A percentile compares a stretch with the other conserved stretches of the same genome.
phyloP scores from a whole-genome alignment of 2,888 invertebrate species.

The Agrochola lychnidis region DNA sequence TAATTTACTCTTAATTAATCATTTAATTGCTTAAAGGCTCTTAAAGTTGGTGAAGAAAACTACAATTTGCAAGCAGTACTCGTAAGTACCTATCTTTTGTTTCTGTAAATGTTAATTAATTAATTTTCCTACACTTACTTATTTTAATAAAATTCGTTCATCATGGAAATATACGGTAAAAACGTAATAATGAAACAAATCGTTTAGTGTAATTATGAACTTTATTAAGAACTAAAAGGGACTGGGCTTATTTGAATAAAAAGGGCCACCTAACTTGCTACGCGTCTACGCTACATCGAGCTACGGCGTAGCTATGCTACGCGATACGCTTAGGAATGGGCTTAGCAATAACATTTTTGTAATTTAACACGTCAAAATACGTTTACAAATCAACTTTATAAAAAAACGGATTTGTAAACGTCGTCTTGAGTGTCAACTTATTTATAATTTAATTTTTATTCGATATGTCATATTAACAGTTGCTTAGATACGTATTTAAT shows the following conservation, averaged over 20 bases:
- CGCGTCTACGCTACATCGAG: not conserved
- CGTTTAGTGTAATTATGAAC: not conserved
- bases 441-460: not conserved
- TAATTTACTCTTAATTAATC: not conserved
- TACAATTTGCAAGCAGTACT: slow-evolving; percentile 10
- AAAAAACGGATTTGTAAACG: not conserved
- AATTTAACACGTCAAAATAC: not conserved
- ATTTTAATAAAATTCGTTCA: not conserved
- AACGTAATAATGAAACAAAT: not conserved
- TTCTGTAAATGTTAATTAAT: not conserved
- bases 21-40: not conserved
- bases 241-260: not conserved
- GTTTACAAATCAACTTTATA: not conserved
- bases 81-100: not conserved
- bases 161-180: not conserved
- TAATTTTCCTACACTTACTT: no score
- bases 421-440: not conserved
- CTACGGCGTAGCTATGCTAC: slow-evolving; percentile 16
- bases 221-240: not conserved
- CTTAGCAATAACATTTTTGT: no score
- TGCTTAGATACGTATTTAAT: not conserved
- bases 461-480: not conserved
- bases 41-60: slow-evolving; percentile 3
- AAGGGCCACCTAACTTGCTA: not conserved
- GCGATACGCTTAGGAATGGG: not conserved